phyloP scores from a whole-genome alignment of 2,113 vertebrate genomes.

The Lepisosteus oculatus region DNA sequence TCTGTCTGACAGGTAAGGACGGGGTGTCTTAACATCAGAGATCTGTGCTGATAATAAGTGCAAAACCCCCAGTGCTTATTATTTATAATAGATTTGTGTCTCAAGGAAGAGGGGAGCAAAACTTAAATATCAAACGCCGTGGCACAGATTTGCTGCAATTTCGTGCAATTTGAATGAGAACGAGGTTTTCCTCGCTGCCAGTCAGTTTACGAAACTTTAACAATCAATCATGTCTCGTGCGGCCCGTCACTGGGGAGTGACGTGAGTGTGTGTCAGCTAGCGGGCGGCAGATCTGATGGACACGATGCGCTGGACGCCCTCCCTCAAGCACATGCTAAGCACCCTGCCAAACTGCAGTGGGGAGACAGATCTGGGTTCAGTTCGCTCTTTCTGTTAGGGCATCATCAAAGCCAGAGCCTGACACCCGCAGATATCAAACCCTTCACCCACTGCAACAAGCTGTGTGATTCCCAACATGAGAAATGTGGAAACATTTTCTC shows the following conservation, averaged over 20 bases:
- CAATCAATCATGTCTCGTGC: not conserved
- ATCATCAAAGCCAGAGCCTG: too few species aligned
- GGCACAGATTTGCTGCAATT: slow-evolving; percentile 15
- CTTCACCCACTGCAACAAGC: too few species aligned
- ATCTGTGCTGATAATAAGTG: too few species aligned
- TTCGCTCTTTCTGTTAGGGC: too few species aligned
- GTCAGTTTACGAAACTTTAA: not conserved
- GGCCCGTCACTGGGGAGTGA: not conserved
- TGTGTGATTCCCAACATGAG: too few species aligned
- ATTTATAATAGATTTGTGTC: too few species aligned
- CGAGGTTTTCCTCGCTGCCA: not conserved
- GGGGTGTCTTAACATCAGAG: not conserved
- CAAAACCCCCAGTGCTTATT: too few species aligned
- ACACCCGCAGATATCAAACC: too few species aligned
- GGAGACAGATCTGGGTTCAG: too few species aligned
- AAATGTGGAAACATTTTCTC: too few species aligned
- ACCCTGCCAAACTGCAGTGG: too few species aligned
- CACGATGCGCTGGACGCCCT: not conserved
- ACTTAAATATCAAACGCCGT: not conserved
- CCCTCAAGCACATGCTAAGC: not conserved
- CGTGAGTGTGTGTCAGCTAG: not conserved
- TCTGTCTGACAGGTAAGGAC: not conserved
- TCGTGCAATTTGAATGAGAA: slow-evolving; percentile 11
- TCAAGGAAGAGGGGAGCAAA: not conserved
- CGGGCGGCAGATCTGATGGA: not conserved